phyloP scores from a whole-genome alignment of 92 coral and sea anemone species.

The Pocillopora grandis region DNA sequence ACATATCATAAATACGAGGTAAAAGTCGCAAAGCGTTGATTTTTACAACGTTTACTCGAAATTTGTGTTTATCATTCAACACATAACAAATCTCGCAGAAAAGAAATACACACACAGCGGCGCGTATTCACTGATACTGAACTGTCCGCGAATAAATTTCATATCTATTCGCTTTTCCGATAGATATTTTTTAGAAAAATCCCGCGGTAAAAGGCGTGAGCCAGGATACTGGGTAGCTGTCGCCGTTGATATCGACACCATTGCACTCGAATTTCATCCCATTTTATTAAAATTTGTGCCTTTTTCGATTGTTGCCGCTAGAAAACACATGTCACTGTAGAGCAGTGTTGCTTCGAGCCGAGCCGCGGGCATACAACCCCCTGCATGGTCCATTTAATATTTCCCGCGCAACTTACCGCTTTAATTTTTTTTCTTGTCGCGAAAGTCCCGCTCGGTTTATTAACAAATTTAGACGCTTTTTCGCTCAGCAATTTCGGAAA shows the following conservation, averaged over 20 bases:
- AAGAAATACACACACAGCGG: slow-evolving; percentile 13
- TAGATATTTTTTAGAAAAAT: slow-evolving; percentile 3
- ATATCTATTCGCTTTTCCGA: neutral
- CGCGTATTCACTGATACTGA: neutral
- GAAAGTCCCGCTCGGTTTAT: neutral
- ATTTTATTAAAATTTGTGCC: slow-evolving; percentile 40
- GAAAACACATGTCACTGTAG: slow-evolving; percentile 17
- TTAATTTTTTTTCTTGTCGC: slow-evolving; percentile 17
- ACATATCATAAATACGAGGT: neutral
- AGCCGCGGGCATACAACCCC: slow-evolving; percentile 18
- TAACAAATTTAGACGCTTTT: slow-evolving; percentile 3
- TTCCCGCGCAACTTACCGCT: slow-evolving; percentile 35
- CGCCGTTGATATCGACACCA: slow-evolving; percentile 21
- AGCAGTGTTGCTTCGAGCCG: neutral
- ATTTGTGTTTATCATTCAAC: slow-evolving; percentile 16
- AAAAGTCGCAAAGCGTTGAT: slow-evolving; percentile 4
- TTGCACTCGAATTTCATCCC: slow-evolving; percentile 23
- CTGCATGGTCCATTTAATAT: slow-evolving; percentile 26
- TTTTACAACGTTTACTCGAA: neutral
- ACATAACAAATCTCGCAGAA: slow-evolving; percentile 31
- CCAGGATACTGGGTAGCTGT: slow-evolving; percentile 26
- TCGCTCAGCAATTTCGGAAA: neutral
- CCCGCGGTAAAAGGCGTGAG: slow-evolving; percentile 21
- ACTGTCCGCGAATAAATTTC: neutral
- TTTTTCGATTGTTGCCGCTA: slow-evolving; percentile 11